Base-by-base conservation (phyloP, 1,140 invertebrate species). In the Asobara japonica region DNA sequence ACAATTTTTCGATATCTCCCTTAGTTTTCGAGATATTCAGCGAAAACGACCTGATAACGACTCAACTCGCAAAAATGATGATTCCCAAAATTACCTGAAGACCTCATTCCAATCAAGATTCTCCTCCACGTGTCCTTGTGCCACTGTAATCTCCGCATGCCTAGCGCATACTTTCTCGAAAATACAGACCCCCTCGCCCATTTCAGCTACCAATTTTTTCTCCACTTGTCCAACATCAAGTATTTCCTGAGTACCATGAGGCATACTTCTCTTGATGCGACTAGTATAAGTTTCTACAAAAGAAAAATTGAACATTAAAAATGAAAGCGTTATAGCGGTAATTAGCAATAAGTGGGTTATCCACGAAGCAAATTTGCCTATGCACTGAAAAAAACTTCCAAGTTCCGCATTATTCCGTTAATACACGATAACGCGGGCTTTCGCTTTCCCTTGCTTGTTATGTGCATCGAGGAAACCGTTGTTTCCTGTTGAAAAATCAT, bases 141-240 rank as follows among this genome's bases (percentile, higher is more conserved):
- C 75, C 11, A 86, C 76, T 6, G 88, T 84, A 73, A 82, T 84
- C 30, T 87, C 88, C 0, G 92, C 92, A 77, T 93, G 92, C 67
- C 91, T 89, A 11, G 89, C 84, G 78, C 93, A 94, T 11, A 93
- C 90, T 68, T 90, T 89, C 64, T 92, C 91, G 78, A 92, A 94
- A 71, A 94, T 87, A 79, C 93, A 94, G 38, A 93, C 91, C 36
- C 90, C 88, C 38, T 90, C 86, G 13, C 93, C 93, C 76, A 93
- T 88, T 82, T 93, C 92, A 0, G 86, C 86, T 3, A 93, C 87
- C 60, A 94, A 86, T 77, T 90, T 90, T 81, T 93, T 93, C 83
- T 94, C 92, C 13, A 92, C 90, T 78, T 92, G 90, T 0, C 77
- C 83, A n/a, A 90, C 88, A 75, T 93, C 90, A 56, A 92, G 88